phyloP scores from a whole-genome alignment of 2,888 invertebrate genomes.

The Eumerus sabulonum region DNA sequence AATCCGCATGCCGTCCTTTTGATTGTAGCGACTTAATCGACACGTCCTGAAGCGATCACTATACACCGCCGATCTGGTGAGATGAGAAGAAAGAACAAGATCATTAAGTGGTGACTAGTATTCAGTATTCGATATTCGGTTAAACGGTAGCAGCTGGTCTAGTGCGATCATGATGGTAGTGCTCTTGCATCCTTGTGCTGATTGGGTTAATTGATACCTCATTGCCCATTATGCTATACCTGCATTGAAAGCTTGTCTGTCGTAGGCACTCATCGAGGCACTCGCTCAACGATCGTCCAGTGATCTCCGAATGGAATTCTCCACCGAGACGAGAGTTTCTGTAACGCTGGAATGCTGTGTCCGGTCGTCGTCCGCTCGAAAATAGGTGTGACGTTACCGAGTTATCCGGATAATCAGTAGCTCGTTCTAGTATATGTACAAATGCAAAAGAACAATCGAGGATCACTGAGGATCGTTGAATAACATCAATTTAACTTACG shows the following conservation, averaged over 20 bases:
- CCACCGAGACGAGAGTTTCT: conserved; percentile 92
- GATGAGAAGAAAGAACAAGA: conserved; percentile 55
- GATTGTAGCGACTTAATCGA: conserved; percentile 90
- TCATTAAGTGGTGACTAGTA: conserved; percentile 40
- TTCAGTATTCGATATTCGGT: conserved; percentile 16
- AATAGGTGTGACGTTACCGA: conserved; percentile 91
- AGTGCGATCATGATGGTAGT: not conserved
- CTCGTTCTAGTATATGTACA: conserved; percentile 85
- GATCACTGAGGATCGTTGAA: conserved; percentile 55
- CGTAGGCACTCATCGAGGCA: conserved; percentile 93
- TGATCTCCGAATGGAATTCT: conserved; percentile 93
- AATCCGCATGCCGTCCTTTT: conserved; percentile 91
- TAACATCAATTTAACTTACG: conserved; percentile 82
- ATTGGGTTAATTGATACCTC: conserved; percentile 45
- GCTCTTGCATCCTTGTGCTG: not conserved
- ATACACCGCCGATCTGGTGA: conserved; percentile 88
- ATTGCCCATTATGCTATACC: conserved; percentile 70
- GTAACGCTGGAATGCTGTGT: conserved; percentile 91
- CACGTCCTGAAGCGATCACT: conserved; percentile 92
- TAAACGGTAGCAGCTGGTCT: conserved; percentile 59
- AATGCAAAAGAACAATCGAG: conserved; percentile 51
- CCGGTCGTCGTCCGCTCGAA: conserved; percentile 88
- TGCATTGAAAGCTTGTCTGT: conserved; percentile 93
- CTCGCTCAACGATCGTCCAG: conserved; percentile 91
- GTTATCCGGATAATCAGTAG: conserved; percentile 93